Percentiles rank a stretch among this genome's conserved stretches.
phyloP scores from a whole-genome alignment of 2,797 vertebrate genomes.

The Denticeps clupeoides region DNA sequence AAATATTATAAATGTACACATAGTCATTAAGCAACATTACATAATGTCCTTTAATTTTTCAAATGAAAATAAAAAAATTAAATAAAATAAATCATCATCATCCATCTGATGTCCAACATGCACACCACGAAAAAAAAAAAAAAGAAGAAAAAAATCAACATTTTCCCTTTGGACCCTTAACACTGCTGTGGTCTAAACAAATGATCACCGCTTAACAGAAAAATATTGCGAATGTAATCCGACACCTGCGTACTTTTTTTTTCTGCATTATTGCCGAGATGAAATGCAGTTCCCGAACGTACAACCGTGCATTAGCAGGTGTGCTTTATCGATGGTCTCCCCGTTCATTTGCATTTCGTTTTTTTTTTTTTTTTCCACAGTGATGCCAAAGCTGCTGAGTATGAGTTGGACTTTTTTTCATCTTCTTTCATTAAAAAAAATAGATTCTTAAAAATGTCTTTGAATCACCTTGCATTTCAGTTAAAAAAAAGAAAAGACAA shows the following conservation, averaged over 20 bases:
- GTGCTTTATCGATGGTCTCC: conserved; percentile 23
- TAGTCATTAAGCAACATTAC: conserved; percentile 62
- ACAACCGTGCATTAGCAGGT: conserved; percentile 12
- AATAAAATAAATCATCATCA: conserved; percentile 27
- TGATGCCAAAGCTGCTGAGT: conserved; percentile 61
- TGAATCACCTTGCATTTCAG: conserved; percentile 49
- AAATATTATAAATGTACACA: conserved; percentile 80
- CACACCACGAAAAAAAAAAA: conserved; percentile 41
- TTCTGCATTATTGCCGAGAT: conserved; percentile 34
- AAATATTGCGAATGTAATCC: conserved; percentile 39
- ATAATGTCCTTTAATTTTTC: conserved; percentile 45
- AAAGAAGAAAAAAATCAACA: conserved; percentile 51
- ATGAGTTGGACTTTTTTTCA: conserved; percentile 42
- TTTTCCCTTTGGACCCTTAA: conserved; percentile 66
- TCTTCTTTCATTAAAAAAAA: conserved; percentile 34
- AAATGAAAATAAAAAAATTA: neutral
- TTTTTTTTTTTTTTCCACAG: conserved; percentile 51
- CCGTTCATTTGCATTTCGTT: conserved; percentile 41
- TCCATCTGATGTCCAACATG: conserved; percentile 36
- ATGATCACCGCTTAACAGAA: conserved; percentile 41
- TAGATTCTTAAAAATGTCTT: conserved; percentile 25
- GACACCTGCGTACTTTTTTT: conserved; percentile 35
- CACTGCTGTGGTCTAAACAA: conserved; percentile 55
- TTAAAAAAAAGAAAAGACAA: conserved; percentile 36
- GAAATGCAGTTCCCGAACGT: conserved; percentile 24